phyloP scores from a whole-genome alignment of 2,888 invertebrate genomes.

The Scaptodrosophila latifasciaeformis region DNA sequence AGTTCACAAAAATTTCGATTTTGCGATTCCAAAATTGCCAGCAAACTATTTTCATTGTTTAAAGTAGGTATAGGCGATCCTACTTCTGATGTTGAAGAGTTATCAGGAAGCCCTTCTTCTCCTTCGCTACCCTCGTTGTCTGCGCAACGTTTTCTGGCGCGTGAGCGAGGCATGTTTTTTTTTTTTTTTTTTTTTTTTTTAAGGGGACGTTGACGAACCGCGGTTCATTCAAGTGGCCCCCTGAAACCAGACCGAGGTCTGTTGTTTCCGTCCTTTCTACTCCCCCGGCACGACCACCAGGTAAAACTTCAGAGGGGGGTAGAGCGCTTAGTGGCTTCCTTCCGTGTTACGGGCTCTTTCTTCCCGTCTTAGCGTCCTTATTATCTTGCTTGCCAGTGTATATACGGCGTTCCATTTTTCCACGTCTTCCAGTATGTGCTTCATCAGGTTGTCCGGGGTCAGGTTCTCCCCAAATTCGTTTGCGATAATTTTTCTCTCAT shows the following conservation, averaged over 20 bases:
- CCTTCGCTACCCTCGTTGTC: too few relatives aligned
- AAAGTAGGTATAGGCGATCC: too few relatives aligned
- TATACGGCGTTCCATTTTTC: neutral
- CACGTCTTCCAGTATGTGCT: neutral
- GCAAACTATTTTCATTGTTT: too few relatives aligned
- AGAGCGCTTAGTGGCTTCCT: neutral
- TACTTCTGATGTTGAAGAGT: too few relatives aligned
- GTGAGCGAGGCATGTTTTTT: too few relatives aligned
- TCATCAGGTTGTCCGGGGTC: neutral
- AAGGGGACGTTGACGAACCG: neutral
- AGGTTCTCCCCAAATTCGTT: neutral
- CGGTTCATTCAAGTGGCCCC: too few relatives aligned
- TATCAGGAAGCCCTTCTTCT: too few relatives aligned
- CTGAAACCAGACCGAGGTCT: too few relatives aligned
- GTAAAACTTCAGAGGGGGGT: neutral
- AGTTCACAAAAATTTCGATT: too few relatives aligned
- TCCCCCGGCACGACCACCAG: neutral
- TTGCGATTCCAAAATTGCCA: too few relatives aligned
- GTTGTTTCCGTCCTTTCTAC: neutral
- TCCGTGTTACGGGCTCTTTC: neutral
- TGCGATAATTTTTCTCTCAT: neutral
- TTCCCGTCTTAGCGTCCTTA: neutral
- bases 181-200: slow-evolving; percentile 4
- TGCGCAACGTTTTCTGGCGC: too few relatives aligned
- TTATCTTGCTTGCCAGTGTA: too few relatives aligned